Evolutionary conservation across 2,797 vertebrate species (phyloP).

Genomic region (Anabacerthia variegaticeps): DNA sequence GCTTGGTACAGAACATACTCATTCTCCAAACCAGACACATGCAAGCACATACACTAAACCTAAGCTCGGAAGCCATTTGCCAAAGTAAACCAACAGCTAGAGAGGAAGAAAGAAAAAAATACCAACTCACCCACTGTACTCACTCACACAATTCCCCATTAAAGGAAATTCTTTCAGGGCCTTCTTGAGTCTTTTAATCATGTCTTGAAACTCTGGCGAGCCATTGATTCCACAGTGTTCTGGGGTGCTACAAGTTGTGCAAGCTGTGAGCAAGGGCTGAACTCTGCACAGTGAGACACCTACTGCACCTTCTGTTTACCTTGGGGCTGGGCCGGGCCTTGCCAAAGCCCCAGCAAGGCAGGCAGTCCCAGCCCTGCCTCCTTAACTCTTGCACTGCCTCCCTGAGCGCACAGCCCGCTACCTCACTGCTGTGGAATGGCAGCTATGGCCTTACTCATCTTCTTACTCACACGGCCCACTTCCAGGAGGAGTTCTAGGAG

Average conservation of each 20-base stretch:
- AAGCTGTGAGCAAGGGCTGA: constrained; percentile 65
- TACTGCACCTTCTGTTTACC: constrained; percentile 81
- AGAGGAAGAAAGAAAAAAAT: constrained; percentile 57
- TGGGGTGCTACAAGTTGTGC: constrained; percentile 66
- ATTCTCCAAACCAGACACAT: constrained; percentile 36
- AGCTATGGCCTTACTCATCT: not conserved
- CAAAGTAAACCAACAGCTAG: constrained; percentile 60
- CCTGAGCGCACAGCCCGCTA: not conserved
- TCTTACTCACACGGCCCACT: not conserved
- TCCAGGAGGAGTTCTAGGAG: not conserved
- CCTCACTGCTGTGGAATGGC: constrained; percentile 33
- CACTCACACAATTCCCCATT: constrained; percentile 95
- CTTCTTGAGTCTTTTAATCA: constrained; percentile 76
- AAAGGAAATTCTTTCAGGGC: constrained; percentile 75
- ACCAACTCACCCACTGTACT: constrained; percentile 89
- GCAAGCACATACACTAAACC: constrained; percentile 57
- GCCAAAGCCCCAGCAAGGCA: constrained; percentile 65
- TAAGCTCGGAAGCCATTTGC: constrained; percentile 46
- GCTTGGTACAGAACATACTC: constrained; percentile 25
- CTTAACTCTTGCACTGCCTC: constrained; percentile 68
- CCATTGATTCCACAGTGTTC: constrained; percentile 69
- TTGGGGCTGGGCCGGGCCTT: constrained; percentile 69
- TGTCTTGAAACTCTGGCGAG: constrained; percentile 74
- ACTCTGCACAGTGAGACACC: constrained; percentile 73
- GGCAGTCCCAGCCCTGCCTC: constrained; percentile 26